These are phyloP conservation scores for Apodemia mormo DNA, from an alignment of 2,888 invertebrate species.

Conservation along the genomic window DNA sequence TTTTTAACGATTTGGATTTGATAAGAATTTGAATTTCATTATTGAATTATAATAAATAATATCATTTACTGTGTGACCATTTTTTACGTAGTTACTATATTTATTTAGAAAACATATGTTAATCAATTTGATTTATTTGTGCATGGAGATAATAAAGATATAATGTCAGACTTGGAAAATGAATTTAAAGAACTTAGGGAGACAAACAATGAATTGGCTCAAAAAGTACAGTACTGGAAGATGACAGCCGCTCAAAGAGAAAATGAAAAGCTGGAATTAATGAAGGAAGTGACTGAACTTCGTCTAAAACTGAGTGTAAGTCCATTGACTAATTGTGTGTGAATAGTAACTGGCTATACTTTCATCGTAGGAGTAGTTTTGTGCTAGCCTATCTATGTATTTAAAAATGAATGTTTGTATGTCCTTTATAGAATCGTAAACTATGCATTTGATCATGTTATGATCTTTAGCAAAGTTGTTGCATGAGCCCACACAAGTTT, in stretches of 20 bases:
- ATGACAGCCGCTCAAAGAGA: slow-evolving; percentile 63
- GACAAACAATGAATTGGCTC: slow-evolving; percentile 66
- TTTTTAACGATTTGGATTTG: not conserved
- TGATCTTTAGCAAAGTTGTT: too few relatives aligned
- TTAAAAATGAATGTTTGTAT: too few relatives aligned
- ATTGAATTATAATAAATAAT: not conserved
- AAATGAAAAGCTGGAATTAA: slow-evolving; percentile 63
- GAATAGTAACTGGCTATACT: not conserved
- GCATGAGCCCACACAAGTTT: too few relatives aligned
- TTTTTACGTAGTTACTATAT: not conserved
- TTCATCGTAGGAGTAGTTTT: not conserved
- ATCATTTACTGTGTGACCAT: not conserved
- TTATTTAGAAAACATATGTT: not conserved
- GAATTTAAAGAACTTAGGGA: slow-evolving; percentile 58
- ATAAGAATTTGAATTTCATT: not conserved
- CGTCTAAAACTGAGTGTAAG: slow-evolving; percentile 69
- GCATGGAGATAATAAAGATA: not conserved
- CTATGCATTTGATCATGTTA: too few relatives aligned
- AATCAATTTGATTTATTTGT: not conserved
- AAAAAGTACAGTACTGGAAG: slow-evolving; percentile 68
- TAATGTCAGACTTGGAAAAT: slow-evolving; percentile 59
- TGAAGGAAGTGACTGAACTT: slow-evolving; percentile 69
- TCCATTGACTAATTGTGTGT: slow-evolving; percentile 18
- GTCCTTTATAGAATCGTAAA: too few relatives aligned
- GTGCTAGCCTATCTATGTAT: too few relatives aligned